A percentile compares a stretch with the other conserved stretches of the same genome.
phyloP scores from a whole-genome alignment of 1,140 invertebrate genomes.

The Acromyrmex charruanus region DNA sequence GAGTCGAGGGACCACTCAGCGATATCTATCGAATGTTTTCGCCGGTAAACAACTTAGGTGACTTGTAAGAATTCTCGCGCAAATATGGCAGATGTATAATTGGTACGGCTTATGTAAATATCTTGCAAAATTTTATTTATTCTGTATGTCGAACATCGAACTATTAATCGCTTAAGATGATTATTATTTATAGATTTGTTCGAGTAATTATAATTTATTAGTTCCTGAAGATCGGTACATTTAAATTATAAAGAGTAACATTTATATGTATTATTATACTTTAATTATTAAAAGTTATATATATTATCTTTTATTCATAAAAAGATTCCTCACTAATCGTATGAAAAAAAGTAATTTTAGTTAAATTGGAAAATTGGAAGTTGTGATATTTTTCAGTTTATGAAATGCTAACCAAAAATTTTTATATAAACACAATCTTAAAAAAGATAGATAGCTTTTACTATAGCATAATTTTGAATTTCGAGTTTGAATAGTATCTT shows the following conservation, averaged over 20 bases:
- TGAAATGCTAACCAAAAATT: too few species aligned
- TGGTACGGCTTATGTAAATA: neutral
- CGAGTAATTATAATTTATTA: neutral
- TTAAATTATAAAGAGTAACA: neutral
- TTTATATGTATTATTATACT: neutral
- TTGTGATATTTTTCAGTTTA: too few species aligned
- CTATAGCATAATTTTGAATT: too few species aligned
- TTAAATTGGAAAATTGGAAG: too few species aligned
- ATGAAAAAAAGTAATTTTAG: too few species aligned
- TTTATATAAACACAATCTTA: too few species aligned
- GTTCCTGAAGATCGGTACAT: neutral
- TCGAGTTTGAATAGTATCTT: too few species aligned
- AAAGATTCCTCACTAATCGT: too few species aligned
- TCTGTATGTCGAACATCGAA: neutral
- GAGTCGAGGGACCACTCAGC: constrained; percentile 41
- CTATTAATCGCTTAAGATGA: neutral
- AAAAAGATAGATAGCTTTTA: too few species aligned
- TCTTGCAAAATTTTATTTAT: neutral
- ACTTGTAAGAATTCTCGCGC: constrained; percentile 30
- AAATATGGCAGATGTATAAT: neutral
- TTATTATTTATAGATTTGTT: neutral
- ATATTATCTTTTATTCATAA: too few species aligned
- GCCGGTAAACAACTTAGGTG: neutral
- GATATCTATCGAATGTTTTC: constrained; percentile 52
- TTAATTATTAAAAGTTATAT: neutral